These are phyloP conservation scores for Casuarius casuarius DNA, from an alignment of 2,113 vertebrate species.

Conservation along the genomic window DNA sequence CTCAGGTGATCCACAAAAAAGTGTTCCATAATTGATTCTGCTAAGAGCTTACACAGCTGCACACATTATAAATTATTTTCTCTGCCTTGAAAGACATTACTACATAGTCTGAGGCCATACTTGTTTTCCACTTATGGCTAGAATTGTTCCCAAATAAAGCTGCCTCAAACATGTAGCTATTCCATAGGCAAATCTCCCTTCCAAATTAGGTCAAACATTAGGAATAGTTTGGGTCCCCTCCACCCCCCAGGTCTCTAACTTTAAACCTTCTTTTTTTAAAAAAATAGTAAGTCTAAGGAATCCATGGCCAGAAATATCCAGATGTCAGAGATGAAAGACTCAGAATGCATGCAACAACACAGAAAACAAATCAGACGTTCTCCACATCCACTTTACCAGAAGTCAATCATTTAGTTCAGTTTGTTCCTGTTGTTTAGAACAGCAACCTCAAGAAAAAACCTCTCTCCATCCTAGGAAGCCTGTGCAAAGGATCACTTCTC, in stretches of 20 bases:
- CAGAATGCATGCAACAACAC: not conserved
- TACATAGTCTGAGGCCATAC: not conserved
- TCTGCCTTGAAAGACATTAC: conserved; percentile 38
- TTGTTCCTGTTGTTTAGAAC: not conserved
- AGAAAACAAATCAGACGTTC: not conserved
- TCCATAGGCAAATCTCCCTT: not conserved
- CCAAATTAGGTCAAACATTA: not conserved
- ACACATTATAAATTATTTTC: conserved; percentile 32
- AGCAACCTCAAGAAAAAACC: not conserved
- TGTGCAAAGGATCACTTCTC: not conserved
- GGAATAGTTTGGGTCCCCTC: not conserved
- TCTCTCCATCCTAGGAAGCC: not conserved
- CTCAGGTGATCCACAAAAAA: conserved; percentile 65
- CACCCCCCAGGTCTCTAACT: not conserved
- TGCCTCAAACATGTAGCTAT: not conserved
- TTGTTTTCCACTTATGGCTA: not conserved
- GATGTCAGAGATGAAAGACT: not conserved
- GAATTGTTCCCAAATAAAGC: not conserved
- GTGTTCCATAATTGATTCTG: conserved; percentile 32
- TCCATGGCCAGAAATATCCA: not conserved
- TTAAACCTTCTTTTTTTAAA: not conserved
- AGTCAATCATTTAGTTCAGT: not conserved
- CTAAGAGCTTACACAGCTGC: conserved; percentile 57
- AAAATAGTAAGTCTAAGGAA: not conserved
- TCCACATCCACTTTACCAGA: not conserved